Base-by-base conservation (phyloP, 2,888 invertebrate species). In the Acrocyrtus sp. region DNA sequence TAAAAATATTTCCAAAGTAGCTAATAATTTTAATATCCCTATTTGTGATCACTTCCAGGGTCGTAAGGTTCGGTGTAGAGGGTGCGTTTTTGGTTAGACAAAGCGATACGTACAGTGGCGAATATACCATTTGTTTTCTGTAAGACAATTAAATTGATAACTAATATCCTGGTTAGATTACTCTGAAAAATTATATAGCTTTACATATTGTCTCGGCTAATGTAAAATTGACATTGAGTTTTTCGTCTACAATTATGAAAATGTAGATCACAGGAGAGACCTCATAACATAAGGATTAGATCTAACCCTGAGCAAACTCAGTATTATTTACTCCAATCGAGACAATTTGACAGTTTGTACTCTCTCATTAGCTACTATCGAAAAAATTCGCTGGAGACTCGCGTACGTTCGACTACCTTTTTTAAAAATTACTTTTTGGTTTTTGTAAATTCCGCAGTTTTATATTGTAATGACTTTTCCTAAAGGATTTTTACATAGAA, bases 81-180 rank as follows among this genome's bases (percentile, higher is more conserved):
- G 96, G 96, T 0, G 94, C 95, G 0, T 96, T 96, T 84, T 87
- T 96, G 24, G 97, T 98, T 0, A 87, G 97, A 29, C 93, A 95
- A 80, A 95, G 96, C 83, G 95, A 95, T 17, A 96, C 96, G 0
- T 96, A 96, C 85, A 94, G 96, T 0, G 96, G 97, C 0, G 96
- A 97, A 84, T 96, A 95, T 83, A 94, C 96, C 74, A 86, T 98
- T 26, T 96, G 96, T 0, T 97, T 98, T 85, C 95, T 94, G 96
- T 87, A 82, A 83, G 84, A 80, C 5, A n/a, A n/a, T n/a, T n/a
- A n/a, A n/a, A n/a, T n/a, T n/a, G n/a, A n/a, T 3, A 17, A 22
- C 17, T 48, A 34, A 22, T 24, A 26, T 27, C 15, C 19, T 21
- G 15, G 17, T 6, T n/a, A n/a, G n/a, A n/a, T n/a, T n/a, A n/a